Conservation (phyloP, 2,888 invertebrate species). For the Hydropsyche betteni region DNA sequence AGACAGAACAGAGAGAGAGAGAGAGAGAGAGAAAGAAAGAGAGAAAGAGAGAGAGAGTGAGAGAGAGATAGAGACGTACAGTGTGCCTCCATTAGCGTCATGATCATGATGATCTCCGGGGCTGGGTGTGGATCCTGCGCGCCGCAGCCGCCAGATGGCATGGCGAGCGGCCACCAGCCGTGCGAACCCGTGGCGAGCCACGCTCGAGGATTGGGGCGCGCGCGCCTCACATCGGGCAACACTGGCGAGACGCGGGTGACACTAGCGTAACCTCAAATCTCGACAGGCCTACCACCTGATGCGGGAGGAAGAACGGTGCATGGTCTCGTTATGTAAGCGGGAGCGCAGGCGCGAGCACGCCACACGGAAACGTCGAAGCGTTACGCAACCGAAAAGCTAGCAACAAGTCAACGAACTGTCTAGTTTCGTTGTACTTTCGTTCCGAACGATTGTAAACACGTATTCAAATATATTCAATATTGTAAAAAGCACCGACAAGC, state of each 20-base stretch:
- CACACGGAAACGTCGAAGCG: no score
- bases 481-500: conserved; percentile 1
- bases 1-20: conserved; percentile 52
- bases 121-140: conserved; percentile 63
- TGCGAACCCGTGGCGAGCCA: conserved; percentile 76
- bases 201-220: conserved; percentile 52
- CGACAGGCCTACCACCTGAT: no score
- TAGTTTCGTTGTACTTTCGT: no score
- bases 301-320: no score
- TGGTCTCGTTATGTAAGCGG: no score
- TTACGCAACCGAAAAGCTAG: no score
- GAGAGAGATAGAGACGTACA: conserved; percentile 63
- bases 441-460: no score
- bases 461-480: no score
- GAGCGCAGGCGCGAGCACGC: no score
- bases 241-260: conserved; percentile 1
- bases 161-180: conserved; percentile 77
- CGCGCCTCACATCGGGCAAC: conserved; percentile 35
- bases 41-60: conserved; percentile 52
- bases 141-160: conserved; percentile 75
- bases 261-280: not conserved
- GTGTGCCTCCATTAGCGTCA: conserved; percentile 66
- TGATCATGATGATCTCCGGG: conserved; percentile 64
- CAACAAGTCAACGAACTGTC: no score
- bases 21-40: conserved; percentile 54